Evolutionary conservation across 1,140 invertebrate genomes (phyloP), one percentile per base, ranked within the genome.

Genomic region (Saccostrea cuccullata): DNA sequence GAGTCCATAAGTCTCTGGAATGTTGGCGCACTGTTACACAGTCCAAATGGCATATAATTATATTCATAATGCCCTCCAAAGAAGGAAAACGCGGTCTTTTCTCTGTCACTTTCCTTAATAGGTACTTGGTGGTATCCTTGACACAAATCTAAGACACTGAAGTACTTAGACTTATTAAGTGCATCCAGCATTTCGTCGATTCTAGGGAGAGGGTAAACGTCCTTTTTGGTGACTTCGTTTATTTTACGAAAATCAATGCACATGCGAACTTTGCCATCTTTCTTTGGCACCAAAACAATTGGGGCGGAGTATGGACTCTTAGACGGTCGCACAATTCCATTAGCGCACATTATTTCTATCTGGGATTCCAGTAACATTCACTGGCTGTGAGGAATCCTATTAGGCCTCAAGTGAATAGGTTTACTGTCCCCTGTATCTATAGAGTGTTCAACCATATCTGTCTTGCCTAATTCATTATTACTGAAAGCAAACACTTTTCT

Each of bases 191-290:
- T 40, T 23, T 88, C 87, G 58, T 88, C 84, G 12, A 85, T 82
- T 15, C 84, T 60, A 3, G 87, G 87, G 47, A 67, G 58, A 9
- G 90, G 88, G 56, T 92, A 92, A 1, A 89, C 86, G 82, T 92
- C 91, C 55, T 91, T 87, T n/a, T 58, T 77, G 0, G 91, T 91
- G 3, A 90, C 90, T n/a, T 88, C 70, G 85, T 94, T 93, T 2
- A 93, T 82, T 55, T 86, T 55, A 36, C 89, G 23, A 82, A 92
- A 92, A 64, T 93, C 92, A 8, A 92, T 82, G 77, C 91, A 93
- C 55, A 92, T 91, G 56, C 91, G 36, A 6, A 88, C 55, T 30
- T 82, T 77, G n/a, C 88, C 87, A 82, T 90, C 84, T n/a, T 90
- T 86, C 67, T 92, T 93, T 13, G 87, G 83, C 0, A 91, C 90